These are phyloP conservation scores for Phrixothrix hirtus DNA, from an alignment of 2,888 invertebrate genomes.

Conservation along the genomic window DNA sequence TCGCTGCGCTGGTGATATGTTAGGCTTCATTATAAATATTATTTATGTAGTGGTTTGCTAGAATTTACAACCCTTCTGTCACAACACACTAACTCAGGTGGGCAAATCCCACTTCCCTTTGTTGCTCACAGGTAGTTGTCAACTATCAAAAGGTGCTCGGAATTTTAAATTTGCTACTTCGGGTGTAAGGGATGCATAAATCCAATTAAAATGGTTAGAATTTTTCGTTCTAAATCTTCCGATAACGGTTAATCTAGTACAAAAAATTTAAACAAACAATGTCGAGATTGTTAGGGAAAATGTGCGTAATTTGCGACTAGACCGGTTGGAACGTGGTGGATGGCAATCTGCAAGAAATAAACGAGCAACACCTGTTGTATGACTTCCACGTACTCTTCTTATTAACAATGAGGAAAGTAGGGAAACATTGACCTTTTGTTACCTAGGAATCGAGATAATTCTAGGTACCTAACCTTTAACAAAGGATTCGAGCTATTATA, in stretches of 20 bases:
- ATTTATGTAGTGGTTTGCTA: constrained; percentile 17
- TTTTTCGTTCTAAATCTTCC: no score
- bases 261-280: no score
- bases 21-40: constrained; percentile 10
- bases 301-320: constrained; percentile 11
- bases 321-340: constrained; percentile 6
- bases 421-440: constrained; percentile 24
- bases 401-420: constrained; percentile 21
- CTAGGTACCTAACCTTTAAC: no score
- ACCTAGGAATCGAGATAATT: constrained; percentile 15
- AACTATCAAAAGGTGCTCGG: constrained; percentile 5
- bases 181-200: constrained; percentile 1
- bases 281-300: neutral
- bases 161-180: neutral
- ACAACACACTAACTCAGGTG: constrained; percentile 23
- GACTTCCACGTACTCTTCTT: constrained; percentile 2
- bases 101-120: constrained; percentile 17
- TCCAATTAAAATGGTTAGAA: no score
- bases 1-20: constrained; percentile 8
- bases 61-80: constrained; percentile 32
- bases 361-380: constrained; percentile 21
- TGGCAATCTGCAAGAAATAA: constrained; percentile 6
- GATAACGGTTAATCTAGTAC: no score
- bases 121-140: constrained; percentile 21
- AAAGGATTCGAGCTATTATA: no score